Evolutionary conservation across 2,888 invertebrate genomes (phyloP), one percentile per base, ranked within the genome.

Genomic region (Nipponacmea schrenckii): DNA sequence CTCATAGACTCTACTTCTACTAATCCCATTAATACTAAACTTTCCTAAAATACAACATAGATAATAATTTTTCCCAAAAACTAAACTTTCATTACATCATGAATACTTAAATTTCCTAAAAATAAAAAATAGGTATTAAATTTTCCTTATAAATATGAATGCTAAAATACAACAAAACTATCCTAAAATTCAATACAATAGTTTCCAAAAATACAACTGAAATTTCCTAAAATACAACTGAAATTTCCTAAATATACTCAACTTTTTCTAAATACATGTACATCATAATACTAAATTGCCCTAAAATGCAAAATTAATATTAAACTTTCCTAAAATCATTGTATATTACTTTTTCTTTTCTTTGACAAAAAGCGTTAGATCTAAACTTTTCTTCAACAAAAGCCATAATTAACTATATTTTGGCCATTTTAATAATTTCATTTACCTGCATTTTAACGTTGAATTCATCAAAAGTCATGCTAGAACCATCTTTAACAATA

Each of bases 11-110:
- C 81, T 31, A 79, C 70, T 67, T 86, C 86, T 39, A 85, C 79
- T 20, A 87, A 69, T 1, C 86, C 86, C 86, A 87, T 86, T 77
- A 80, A 76, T 39, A 82, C 78, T 44, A 87, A 79, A 70, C 85
- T 81, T 50, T 86, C 86, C 86, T 86, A 74, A 3, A 74, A 74
- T 20, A 69, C 27, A 27, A 46, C 20, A n/a, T n/a, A 7, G 27
- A 26, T 27, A 24, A 31, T 56, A 27, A 79, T 69, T 85, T 81
- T 48, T 86, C 86, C 86, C 85, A 74, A 8, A 74, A 74, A 45
- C n/a, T n/a, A 24, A 26, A 56, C 14, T 20, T 5, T 20, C 24
- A 56, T 4, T 64, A 26, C 26, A 64, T 5, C 17, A 26, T 64
- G 2, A 64, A 24, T 24, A 24, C 17, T 24, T 7, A 64, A 24